Percentiles rank a stretch among this genome's conserved stretches.
Evolutionary conservation across 1,140 invertebrate genomes (phyloP).

Genomic region (Bombus sibiricus): DNA sequence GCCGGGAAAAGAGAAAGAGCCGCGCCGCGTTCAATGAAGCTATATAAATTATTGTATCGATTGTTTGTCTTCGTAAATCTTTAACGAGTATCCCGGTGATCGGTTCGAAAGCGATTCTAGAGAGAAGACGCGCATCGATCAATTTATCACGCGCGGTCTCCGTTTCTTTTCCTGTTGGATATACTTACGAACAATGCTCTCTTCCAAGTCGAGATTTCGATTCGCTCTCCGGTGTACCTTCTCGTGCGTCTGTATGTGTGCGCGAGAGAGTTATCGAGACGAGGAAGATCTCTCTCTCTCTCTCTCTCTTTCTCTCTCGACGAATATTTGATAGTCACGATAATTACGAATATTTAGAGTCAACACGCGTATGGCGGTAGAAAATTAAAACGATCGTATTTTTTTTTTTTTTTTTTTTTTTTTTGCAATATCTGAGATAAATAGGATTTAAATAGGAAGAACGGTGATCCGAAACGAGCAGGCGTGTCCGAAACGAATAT

Average conservation of each 20-base stretch:
- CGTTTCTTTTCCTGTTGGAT: neutral
- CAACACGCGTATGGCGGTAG: too few relatives aligned
- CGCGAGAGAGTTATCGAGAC: neutral
- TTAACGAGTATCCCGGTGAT: constrained; percentile 4
- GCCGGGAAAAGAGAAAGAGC: neutral
- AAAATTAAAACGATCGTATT: too few relatives aligned
- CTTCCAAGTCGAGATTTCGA: neutral
- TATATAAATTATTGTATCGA: constrained; percentile 40
- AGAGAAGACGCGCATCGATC: constrained; percentile 1
- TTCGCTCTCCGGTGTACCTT: neutral
- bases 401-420: too few relatives aligned
- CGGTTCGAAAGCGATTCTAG: neutral
- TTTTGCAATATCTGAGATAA: too few relatives aligned
- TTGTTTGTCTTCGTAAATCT: constrained; percentile 43
- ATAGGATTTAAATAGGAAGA: too few relatives aligned
- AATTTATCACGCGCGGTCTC: neutral
- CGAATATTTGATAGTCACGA: too few relatives aligned
- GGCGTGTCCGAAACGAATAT: too few relatives aligned
- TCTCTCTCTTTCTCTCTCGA: too few relatives aligned
- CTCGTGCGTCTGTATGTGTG: accelerated
- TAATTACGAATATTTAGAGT: too few relatives aligned
- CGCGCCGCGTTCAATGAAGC: constrained; percentile 18
- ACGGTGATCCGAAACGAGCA: too few relatives aligned
- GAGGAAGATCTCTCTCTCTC: too few relatives aligned
- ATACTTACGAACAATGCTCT: neutral